Evolutionary conservation across 2,797 vertebrate genomes (phyloP), one percentile per base, ranked within the genome.

Genomic region (Melanotaenia parkinsoni): DNA sequence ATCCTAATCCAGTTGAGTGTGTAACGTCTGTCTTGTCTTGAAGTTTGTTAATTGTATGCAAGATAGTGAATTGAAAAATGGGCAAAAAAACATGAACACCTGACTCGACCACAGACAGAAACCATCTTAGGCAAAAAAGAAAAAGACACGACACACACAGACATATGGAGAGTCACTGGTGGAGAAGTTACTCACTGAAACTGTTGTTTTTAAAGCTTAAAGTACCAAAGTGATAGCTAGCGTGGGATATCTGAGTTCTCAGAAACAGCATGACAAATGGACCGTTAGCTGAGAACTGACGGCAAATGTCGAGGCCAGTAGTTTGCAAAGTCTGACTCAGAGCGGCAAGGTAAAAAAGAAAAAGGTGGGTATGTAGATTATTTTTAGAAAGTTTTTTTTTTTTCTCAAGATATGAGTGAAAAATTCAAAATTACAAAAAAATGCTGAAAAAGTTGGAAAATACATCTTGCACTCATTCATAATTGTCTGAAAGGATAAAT

Each of bases 181-280:
- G 77, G 76, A 79, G 86, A 85, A 89, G 80, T 89, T 86, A 70
- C 59, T 77, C 76, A 76, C 69, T 76, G 83, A 86, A 90, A 90
- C 86, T 89, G 80, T 6, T 38, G 40, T 70, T 71, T 80, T 63
- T 50, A 47, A 53, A 12, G 54, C 53, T 69, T 33, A 73, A 75
- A 85, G 80, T 74, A 85, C 77, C 74, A 75, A 70, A 45, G 74
- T 85, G 86, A 88, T 82, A 89, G 79, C 73, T 65, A 80, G 85
- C 81, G 81, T 89, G 86, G 83, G 87, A 74, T 78, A 54, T 74
- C 73, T 60, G 22, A 70, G 66, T 74, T 85, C 76, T 81, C 76
- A 63, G 64, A 84, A 79, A 66, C 33, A 61, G 69, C 73, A 70
- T 64, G 81, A 76, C 63, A 80, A 80, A 84, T 76, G 79, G 60